phyloP scores from a whole-genome alignment of 2,888 invertebrate genomes.

The Mamestra brassicae region DNA sequence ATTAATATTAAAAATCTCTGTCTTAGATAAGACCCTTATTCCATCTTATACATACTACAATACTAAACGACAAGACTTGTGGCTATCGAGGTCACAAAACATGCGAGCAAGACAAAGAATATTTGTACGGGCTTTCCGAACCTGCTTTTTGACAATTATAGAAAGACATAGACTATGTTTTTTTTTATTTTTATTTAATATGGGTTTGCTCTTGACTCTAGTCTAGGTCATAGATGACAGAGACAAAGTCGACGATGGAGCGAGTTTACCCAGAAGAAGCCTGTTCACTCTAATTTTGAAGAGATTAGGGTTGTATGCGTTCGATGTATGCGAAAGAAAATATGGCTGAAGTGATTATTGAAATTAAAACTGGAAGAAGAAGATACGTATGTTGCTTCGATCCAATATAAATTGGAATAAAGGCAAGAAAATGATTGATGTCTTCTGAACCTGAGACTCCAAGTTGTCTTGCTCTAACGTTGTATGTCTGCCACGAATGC shows the following conservation, averaged over 20 bases:
- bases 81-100: not conserved
- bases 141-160: not conserved
- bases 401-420: not conserved
- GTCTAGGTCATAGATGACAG: no score
- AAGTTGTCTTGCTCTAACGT: conserved; percentile 9
- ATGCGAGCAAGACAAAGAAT: not conserved
- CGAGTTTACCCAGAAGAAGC: no score
- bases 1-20: conserved; percentile 19
- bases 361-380: not conserved
- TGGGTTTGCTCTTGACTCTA: no score
- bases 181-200: no score
- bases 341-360: not conserved
- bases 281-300: no score
- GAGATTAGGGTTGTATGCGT: no score
- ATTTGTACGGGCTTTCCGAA: not conserved
- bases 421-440: no score
- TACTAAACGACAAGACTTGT: conserved; percentile 10
- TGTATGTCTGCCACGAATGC: not conserved
- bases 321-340: no score
- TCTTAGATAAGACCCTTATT: not conserved
- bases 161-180: not conserved
- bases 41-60: conserved; percentile 7
- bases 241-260: no score
- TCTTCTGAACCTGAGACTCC: not conserved
- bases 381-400: not conserved